These are phyloP conservation scores for Spilosoma lubricipeda DNA, from an alignment of 2,888 invertebrate genomes.

Conservation along the genomic window DNA sequence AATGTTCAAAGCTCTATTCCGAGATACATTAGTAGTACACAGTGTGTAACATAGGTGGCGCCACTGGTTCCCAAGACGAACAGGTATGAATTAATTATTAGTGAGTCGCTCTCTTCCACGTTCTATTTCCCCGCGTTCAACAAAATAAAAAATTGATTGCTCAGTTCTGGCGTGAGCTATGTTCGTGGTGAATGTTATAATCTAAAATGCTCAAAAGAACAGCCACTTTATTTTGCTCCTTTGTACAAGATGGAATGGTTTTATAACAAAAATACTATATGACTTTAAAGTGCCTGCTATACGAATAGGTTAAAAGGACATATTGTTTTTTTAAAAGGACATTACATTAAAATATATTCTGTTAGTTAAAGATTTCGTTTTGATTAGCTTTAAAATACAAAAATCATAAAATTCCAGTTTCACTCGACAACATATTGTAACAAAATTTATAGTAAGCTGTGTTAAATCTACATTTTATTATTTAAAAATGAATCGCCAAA, in stretches of 20 bases:
- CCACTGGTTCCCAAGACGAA: conserved; percentile 17
- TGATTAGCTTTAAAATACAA: too few species aligned
- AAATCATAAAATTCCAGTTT: too few species aligned
- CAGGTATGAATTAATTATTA: conserved; percentile 26
- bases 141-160: conserved; percentile 24
- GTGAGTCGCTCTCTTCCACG: conserved; percentile 4
- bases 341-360: too few species aligned
- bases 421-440: too few species aligned
- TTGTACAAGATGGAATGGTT: background rate
- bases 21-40: conserved; percentile 4
- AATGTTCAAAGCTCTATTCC: background rate
- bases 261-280: background rate
- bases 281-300: background rate
- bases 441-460: too few species aligned
- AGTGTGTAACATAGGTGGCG: conserved; percentile 19
- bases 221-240: background rate
- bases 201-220: background rate
- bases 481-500: too few species aligned
- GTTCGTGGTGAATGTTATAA: conserved; percentile 1
- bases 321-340: too few species aligned
- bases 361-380: too few species aligned
- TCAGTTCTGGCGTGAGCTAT: conserved; percentile 11
- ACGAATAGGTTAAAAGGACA: too few species aligned
- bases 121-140: conserved; percentile 12
- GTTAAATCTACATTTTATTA: too few species aligned